phyloP scores from a whole-genome alignment of 2,113 vertebrate genomes.

The Onychostruthus taczanowskii region DNA sequence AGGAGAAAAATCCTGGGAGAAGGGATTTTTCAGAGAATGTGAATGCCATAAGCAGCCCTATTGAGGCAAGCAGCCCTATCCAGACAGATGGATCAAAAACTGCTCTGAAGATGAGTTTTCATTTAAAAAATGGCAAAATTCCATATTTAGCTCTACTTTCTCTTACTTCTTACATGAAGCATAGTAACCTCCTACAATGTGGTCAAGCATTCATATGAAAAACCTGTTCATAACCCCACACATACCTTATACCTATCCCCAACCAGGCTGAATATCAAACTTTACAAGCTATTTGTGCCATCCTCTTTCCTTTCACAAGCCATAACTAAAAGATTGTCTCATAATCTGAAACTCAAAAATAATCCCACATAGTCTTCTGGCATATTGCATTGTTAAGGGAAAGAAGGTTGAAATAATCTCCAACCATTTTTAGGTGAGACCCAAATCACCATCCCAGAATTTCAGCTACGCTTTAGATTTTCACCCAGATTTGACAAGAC shows the following conservation, averaged over 20 bases:
- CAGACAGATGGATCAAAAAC: not conserved
- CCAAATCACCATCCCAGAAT: not conserved
- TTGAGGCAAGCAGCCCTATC: not conserved
- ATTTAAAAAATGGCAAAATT: not conserved
- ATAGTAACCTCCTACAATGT: not conserved
- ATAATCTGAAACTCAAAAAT: not conserved
- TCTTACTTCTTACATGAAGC: not conserved
- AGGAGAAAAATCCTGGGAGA: too few relatives aligned
- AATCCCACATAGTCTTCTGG: not conserved
- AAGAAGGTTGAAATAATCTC: not conserved
- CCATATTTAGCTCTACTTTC: not conserved
- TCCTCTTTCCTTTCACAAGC: not conserved
- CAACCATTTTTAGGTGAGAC: not conserved
- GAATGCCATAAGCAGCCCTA: not conserved
- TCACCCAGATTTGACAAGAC: not conserved
- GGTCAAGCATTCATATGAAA: not conserved
- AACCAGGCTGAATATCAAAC: not conserved
- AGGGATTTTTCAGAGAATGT: too few relatives aligned
- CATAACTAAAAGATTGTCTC: not conserved
- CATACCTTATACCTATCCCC: not conserved
- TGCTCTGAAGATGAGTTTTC: not conserved
- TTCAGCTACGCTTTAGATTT: not conserved
- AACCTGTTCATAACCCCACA: fast-evolving
- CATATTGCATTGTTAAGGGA: not conserved
- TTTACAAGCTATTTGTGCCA: not conserved